phyloP scores from a whole-genome alignment of 2,113 vertebrate species.

The Illadopsis cleaveri region DNA sequence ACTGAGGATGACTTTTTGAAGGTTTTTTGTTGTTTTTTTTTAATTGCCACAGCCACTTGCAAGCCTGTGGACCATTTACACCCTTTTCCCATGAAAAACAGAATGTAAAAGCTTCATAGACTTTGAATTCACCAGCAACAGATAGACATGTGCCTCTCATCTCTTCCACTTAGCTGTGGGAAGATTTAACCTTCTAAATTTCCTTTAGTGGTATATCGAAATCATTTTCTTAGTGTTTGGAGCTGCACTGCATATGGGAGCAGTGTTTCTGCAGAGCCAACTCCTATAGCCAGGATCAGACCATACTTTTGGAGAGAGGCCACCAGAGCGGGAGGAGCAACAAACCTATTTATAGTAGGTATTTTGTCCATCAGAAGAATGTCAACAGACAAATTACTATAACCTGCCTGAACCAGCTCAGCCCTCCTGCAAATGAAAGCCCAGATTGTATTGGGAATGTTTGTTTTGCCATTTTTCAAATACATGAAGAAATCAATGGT shows the following conservation, averaged over 20 bases:
- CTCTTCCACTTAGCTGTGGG: background rate
- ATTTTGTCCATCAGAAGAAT: constrained; percentile 47
- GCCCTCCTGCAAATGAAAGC: constrained; percentile 10
- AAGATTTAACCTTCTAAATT: background rate
- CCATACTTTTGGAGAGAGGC: background rate
- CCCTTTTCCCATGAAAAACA: background rate
- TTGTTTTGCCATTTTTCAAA: constrained; percentile 46
- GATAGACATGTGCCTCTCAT: background rate
- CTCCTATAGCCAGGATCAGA: background rate
- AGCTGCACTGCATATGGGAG: background rate
- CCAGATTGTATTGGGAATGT: constrained; percentile 4
- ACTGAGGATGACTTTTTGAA: background rate
- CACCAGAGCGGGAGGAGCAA: background rate
- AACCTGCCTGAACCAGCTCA: constrained; percentile 37
- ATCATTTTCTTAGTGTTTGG: background rate
- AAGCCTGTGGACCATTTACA: background rate
- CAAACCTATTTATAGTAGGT: constrained; percentile 12
- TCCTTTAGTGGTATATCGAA: background rate
- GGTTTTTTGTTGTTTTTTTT: background rate
- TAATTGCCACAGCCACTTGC: background rate
- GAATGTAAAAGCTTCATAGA: background rate
- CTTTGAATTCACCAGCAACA: background rate
- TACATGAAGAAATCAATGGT: constrained; percentile 17
- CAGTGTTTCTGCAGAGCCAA: background rate
- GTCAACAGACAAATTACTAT: constrained; percentile 37